phyloP scores from a whole-genome alignment of 2,888 invertebrate species.

The Bembecia ichneumoniformis region DNA sequence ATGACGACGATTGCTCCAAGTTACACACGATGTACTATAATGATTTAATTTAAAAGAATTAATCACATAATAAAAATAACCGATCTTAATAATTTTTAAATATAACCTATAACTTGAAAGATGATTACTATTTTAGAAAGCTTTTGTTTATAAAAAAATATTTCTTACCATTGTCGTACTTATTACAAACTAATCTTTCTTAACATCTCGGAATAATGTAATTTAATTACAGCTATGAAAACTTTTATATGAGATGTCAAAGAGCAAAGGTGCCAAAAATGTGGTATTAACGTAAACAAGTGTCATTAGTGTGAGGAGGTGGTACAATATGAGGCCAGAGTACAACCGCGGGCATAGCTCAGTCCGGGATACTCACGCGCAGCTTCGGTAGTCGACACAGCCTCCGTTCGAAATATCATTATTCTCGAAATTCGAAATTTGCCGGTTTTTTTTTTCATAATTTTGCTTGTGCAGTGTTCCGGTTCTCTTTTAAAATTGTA shows the following conservation, averaged over 20 bases:
- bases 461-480: not conserved
- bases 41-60: too few species aligned
- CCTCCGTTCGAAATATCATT: not conserved
- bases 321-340: slow-evolving; percentile 2
- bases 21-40: too few species aligned
- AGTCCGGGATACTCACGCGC: not conserved
- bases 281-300: slow-evolving; percentile 9
- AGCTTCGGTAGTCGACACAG: not conserved
- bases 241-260: slow-evolving; percentile 2
- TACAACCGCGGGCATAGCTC: slow-evolving; percentile 2
- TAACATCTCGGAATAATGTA: too few species aligned
- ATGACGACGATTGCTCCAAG: too few species aligned
- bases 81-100: too few species aligned
- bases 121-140: too few species aligned
- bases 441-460: not conserved
- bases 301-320: slow-evolving; percentile 7
- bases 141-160: too few species aligned
- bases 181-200: too few species aligned
- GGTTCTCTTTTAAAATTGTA: too few species aligned
- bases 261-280: slow-evolving; percentile 8
- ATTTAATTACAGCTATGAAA: not conserved
- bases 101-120: too few species aligned
- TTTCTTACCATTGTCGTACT: too few species aligned
- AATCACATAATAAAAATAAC: too few species aligned
- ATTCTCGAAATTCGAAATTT: not conserved